Percentiles rank a stretch among this genome's conserved stretches.
Evolutionary conservation across 2,113 vertebrate species (phyloP).

Genomic region (Amia ocellicauda): DNA sequence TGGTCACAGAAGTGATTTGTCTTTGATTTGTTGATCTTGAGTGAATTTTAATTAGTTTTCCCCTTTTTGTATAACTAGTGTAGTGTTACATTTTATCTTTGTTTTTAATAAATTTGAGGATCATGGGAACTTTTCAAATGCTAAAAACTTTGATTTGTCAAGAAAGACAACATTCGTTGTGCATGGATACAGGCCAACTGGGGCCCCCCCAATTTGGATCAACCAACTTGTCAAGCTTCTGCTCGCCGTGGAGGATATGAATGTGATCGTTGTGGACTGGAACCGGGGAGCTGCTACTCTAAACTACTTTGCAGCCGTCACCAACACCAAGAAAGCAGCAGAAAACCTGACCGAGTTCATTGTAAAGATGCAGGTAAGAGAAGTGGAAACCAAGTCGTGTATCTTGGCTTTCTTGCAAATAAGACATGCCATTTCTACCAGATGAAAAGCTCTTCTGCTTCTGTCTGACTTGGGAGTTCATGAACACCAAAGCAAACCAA

Average conservation of each 20-base stretch:
- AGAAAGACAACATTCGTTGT: constrained; percentile 81
- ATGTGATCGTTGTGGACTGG: constrained; percentile 92
- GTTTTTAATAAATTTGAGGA: constrained; percentile 9
- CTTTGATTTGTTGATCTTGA: too few relatives aligned
- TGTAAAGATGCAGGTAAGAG: constrained; percentile 78
- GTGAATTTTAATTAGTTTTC: too few relatives aligned
- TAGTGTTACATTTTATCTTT: too few relatives aligned
- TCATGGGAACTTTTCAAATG: constrained; percentile 54
- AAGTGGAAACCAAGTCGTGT: too few relatives aligned
- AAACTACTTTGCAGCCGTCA: constrained; percentile 76
- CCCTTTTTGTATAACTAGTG: too few relatives aligned
- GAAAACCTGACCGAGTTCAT: constrained; percentile 70
- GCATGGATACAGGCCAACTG: constrained; percentile 86
- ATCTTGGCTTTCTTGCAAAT: too few relatives aligned
- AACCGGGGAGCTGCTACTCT: constrained; percentile 88
- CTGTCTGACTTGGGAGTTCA: too few relatives aligned
- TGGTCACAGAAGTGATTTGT: too few relatives aligned
- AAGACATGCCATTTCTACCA: too few relatives aligned
- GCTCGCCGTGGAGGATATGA: constrained; percentile 71
- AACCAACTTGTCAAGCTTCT: constrained; percentile 62
- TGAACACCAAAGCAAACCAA: too few relatives aligned
- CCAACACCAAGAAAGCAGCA: constrained; percentile 76
- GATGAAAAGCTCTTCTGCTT: too few relatives aligned
- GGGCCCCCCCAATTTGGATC: constrained; percentile 82
- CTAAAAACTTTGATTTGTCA: constrained; percentile 58